Evolutionary conservation across 1,140 invertebrate species (phyloP), one percentile per base, ranked within the genome.

Genomic region (Lepidurus arcticus): DNA sequence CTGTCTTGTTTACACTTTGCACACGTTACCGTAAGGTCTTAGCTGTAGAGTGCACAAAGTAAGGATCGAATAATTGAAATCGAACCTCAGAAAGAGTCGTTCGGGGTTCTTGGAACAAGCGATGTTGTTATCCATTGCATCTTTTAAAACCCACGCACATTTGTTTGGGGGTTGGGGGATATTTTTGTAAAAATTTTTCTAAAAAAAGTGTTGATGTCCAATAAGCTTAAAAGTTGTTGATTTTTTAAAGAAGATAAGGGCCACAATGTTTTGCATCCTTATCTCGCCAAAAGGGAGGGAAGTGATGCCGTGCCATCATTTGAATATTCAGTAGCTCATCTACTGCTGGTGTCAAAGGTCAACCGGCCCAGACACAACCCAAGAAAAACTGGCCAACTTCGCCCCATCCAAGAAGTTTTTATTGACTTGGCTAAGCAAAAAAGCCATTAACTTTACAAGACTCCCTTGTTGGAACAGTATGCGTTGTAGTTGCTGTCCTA

Each of bases 271-370:
- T 65, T 65, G 0, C 21, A 65, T 65, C 53, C 34, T 65, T 65
- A 65, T 65, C 53, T 65, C 53, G 13, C 9, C 53, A 65, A 21
- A 65, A 65, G 16, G 53, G 21, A 65, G 21, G 16, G 53, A 65
- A 65, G 53, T 16, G 53, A 65, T 65, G 21, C 53, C 53, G 53
- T 34, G 53, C 13, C 53, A 65, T 65, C 53, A 65, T 65, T 65
- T 65, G 53, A 65, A 65, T 65, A 65, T 65, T 65, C 53, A 65
- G 53, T 65, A 65, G 53, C 53, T 65, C 53, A 65, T 65, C 53
- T 65, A 65, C 10, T 65, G 16, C 13, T 65, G 16, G 13, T 65
- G 53, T 65, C 53, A 65, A 65, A 65, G 53, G 53, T 65, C 53
- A 65, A 65, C 53, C 53, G 53, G 53, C 53, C 53, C 53, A 65